phyloP scores from a whole-genome alignment of 2,797 vertebrate genomes.

The Neopelma chrysocephalum region DNA sequence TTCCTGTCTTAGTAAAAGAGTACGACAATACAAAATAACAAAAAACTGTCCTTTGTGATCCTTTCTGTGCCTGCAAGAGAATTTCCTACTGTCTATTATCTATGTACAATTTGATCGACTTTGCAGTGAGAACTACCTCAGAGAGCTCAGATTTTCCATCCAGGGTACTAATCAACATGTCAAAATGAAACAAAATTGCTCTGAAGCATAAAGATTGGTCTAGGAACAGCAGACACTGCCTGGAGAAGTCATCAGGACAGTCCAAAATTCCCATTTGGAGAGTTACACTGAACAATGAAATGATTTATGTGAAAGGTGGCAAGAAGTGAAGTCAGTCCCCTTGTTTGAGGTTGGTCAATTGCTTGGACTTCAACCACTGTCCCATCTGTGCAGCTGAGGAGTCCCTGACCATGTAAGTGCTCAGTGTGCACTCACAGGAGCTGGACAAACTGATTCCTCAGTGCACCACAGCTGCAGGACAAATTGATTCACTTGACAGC shows the following conservation, averaged over 20 bases:
- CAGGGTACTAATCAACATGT: neutral
- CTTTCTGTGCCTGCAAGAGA: neutral
- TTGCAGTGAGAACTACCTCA: neutral
- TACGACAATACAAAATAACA: neutral
- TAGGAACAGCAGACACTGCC: neutral
- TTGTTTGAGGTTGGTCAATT: neutral
- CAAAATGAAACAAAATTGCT: neutral
- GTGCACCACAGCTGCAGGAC: neutral
- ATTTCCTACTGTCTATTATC: neutral
- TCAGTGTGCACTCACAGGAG: rapidly evolving
- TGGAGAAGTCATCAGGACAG: neutral
- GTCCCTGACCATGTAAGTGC: neutral
- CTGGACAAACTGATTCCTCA: neutral
- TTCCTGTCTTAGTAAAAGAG: neutral
- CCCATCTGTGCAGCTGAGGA: neutral
- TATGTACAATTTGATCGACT: neutral
- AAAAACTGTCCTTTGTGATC: neutral
- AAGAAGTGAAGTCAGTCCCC: neutral
- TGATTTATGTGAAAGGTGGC: neutral
- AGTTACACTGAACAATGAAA: neutral
- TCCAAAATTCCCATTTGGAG: neutral
- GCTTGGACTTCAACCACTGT: neutral
- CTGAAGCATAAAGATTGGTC: neutral
- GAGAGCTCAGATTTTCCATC: neutral
- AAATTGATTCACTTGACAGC: neutral